Conservation (phyloP, 2,797 vertebrate genomes). For the Eupleurogrammus muticus region DNA sequence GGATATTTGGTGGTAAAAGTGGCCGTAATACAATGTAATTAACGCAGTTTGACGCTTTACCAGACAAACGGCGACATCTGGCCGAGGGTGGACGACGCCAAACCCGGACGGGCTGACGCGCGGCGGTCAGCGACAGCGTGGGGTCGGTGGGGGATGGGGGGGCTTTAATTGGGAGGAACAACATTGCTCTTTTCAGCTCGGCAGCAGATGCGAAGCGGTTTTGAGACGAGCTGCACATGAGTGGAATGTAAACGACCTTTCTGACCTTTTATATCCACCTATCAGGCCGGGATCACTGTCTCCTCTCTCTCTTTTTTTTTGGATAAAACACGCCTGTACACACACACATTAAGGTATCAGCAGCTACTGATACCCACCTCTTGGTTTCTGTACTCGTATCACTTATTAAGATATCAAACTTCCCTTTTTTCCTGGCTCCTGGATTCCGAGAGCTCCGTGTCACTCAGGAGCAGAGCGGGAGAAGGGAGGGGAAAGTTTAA, state of each 20-base stretch:
- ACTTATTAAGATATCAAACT: not conserved
- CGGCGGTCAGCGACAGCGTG: not conserved
- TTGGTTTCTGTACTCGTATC: not conserved
- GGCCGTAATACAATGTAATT: not conserved
- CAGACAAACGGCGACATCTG: slow-evolving; percentile 26
- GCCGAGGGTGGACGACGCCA: slow-evolving; percentile 13
- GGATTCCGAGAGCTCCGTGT: slow-evolving; percentile 32
- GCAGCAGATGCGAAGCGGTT: slow-evolving; percentile 63
- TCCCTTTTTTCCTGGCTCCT: slow-evolving; percentile 14
- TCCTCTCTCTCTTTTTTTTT: not conserved
- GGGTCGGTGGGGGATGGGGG: not conserved
- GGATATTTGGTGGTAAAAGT: not conserved
- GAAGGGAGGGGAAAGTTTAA: slow-evolving; percentile 3
- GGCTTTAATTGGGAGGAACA: slow-evolving; percentile 61
- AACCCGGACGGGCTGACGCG: slow-evolving; percentile 14
- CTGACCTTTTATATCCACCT: slow-evolving; percentile 54
- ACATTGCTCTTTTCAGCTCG: slow-evolving; percentile 60
- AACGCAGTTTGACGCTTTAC: not conserved
- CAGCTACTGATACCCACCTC: not conserved
- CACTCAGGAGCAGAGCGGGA: slow-evolving; percentile 16
- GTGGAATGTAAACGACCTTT: slow-evolving; percentile 59
- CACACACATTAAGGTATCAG: not conserved
- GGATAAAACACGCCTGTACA: not conserved
- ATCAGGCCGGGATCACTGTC: slow-evolving; percentile 20
- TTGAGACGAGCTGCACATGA: slow-evolving; percentile 47